Evolutionary conservation across 2,888 invertebrate genomes (phyloP).

Genomic region (Polyommatus iphigenia): DNA sequence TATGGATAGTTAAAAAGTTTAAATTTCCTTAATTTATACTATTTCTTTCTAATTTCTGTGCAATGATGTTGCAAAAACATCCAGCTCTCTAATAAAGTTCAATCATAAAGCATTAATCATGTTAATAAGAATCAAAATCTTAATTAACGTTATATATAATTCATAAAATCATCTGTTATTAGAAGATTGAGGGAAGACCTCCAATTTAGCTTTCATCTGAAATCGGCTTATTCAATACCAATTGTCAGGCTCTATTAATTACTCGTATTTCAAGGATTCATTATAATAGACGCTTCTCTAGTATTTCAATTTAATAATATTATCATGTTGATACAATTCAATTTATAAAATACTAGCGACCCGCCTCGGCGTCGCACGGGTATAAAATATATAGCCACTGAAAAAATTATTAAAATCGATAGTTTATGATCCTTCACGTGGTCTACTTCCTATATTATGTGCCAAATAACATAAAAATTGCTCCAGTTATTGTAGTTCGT

Average conservation of each 20-base stretch:
- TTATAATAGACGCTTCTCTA: background rate
- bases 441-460: too few species aligned
- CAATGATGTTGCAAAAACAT: too few species aligned
- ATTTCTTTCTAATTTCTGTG: too few species aligned
- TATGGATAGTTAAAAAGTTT: too few species aligned
- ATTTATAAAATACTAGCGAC: too few species aligned
- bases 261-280: conserved; percentile 3
- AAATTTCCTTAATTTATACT: too few species aligned
- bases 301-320: background rate
- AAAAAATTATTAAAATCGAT: too few species aligned
- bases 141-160: background rate
- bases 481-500: too few species aligned
- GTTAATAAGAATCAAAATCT: background rate
- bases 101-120: background rate
- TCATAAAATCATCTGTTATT: conserved; percentile 9
- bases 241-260: conserved; percentile 18
- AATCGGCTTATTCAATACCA: conserved; percentile 19
- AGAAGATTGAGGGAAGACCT: background rate
- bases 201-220: background rate
- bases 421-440: too few species aligned
- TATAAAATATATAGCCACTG: too few species aligned
- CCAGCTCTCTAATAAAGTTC: background rate
- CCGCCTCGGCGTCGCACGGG: too few species aligned
- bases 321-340: background rate
- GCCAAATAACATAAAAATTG: too few species aligned